Conservation (phyloP, 2,888 invertebrate genomes). For the Octonoba sinensis region DNA sequence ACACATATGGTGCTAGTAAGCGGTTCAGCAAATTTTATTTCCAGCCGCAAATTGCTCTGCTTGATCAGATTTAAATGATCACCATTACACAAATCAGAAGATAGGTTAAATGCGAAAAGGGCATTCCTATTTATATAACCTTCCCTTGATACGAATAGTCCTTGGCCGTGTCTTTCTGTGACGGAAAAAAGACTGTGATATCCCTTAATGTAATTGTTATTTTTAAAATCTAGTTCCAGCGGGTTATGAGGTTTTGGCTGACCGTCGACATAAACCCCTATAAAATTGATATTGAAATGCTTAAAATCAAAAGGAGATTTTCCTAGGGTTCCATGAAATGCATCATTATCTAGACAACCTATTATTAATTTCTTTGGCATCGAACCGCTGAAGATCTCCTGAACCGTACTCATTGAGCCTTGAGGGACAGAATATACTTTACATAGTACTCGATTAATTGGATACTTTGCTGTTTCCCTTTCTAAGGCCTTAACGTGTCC, state of each 20-base stretch:
- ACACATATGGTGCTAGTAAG: not conserved
- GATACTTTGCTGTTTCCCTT: conserved; percentile 19
- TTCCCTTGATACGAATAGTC: conserved; percentile 17
- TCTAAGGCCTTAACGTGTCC: not conserved
- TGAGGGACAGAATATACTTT: conserved; percentile 6
- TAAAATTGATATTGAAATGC: too few relatives aligned
- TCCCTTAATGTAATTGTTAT: not conserved
- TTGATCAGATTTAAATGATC: conserved; percentile 19
- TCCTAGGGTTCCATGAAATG: too few relatives aligned
- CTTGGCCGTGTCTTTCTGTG: not conserved
- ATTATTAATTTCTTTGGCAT: not conserved
- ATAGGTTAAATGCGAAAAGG: conserved; percentile 26
- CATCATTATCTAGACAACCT: not conserved
- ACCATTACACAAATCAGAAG: conserved; percentile 16
- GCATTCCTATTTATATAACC: conserved; percentile 13
- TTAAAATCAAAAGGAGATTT: too few relatives aligned
- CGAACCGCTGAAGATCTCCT: not conserved
- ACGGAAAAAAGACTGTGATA: not conserved
- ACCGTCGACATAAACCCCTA: too few relatives aligned
- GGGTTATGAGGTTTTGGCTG: too few relatives aligned
- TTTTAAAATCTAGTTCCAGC: not conserved
- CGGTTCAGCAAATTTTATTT: conserved; percentile 12
- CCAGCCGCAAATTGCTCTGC: conserved; percentile 16
- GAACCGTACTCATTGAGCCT: not conserved
- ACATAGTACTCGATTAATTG: conserved; percentile 13